These are phyloP conservation scores for Coregonus clupeaformis DNA, from an alignment of 2,113 vertebrate species.

Conservation along the genomic window DNA sequence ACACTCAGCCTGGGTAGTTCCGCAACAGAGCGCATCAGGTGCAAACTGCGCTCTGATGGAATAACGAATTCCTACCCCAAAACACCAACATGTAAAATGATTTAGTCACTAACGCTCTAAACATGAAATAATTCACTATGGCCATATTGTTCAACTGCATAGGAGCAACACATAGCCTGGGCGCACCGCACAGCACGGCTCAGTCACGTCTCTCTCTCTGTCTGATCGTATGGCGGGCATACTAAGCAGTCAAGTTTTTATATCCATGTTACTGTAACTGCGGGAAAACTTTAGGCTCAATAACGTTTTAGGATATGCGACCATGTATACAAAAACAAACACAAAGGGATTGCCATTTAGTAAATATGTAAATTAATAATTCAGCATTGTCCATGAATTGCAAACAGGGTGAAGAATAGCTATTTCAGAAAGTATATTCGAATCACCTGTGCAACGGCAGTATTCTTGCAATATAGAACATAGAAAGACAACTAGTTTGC, in stretches of 20 bases:
- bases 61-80: neutral
- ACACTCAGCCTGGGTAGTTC: constrained; percentile 38
- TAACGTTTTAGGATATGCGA: neutral
- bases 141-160: neutral
- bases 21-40: constrained; percentile 67
- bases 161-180: neutral
- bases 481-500: neutral
- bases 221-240: constrained; percentile 3
- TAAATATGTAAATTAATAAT: neutral
- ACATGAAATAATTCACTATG: neutral
- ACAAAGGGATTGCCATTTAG: neutral
- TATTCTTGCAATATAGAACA: neutral
- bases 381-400: neutral
- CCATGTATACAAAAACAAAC: neutral
- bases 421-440: neutral
- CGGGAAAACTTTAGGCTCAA: neutral
- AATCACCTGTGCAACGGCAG: neutral
- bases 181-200: neutral
- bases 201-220: neutral
- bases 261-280: neutral
- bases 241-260: constrained; percentile 11
- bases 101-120: neutral
- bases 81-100: neutral
- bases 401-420: neutral
- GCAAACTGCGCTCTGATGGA: constrained; percentile 24